phyloP scores from a whole-genome alignment of 1,140 invertebrate genomes.

The Bombus superbus region DNA sequence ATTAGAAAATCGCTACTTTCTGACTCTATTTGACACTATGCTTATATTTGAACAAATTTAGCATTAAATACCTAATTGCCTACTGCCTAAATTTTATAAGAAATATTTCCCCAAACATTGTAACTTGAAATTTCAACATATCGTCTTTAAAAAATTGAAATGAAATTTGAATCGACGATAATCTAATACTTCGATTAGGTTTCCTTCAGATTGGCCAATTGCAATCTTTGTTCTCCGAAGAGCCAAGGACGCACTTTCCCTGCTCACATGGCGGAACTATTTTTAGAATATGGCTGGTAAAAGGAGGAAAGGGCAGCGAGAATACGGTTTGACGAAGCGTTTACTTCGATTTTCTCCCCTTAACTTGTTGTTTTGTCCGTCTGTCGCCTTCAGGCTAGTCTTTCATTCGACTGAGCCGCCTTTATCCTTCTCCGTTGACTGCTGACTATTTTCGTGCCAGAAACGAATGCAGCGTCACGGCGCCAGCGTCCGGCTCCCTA shows the following conservation, averaged over 20 bases:
- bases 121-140: too few relatives aligned
- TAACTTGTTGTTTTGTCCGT: slow-evolving; percentile 14
- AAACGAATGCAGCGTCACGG: slow-evolving; percentile 25
- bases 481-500: slow-evolving; percentile 2
- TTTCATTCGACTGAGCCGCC: slow-evolving; percentile 24
- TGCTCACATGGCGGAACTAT: slow-evolving; percentile 2
- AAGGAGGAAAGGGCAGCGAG: slow-evolving; percentile 10
- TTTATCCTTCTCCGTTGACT: slow-evolving; percentile 28
- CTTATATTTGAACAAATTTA: neutral
- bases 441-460: slow-evolving; percentile 38
- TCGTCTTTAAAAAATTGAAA: too few relatives aligned
- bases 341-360: slow-evolving; percentile 20
- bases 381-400: slow-evolving; percentile 8
- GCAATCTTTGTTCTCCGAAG: neutral
- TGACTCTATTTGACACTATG: too few relatives aligned
- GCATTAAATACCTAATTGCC: neutral
- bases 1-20: neutral
- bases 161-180: neutral
- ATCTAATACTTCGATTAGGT: neutral
- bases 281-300: slow-evolving; percentile 19
- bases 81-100: neutral
- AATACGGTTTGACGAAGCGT: neutral
- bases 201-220: neutral
- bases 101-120: neutral
- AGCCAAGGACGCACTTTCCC: slow-evolving; percentile 1